phyloP scores from a whole-genome alignment of 2,113 vertebrate species.

The Scolopax mira region DNA sequence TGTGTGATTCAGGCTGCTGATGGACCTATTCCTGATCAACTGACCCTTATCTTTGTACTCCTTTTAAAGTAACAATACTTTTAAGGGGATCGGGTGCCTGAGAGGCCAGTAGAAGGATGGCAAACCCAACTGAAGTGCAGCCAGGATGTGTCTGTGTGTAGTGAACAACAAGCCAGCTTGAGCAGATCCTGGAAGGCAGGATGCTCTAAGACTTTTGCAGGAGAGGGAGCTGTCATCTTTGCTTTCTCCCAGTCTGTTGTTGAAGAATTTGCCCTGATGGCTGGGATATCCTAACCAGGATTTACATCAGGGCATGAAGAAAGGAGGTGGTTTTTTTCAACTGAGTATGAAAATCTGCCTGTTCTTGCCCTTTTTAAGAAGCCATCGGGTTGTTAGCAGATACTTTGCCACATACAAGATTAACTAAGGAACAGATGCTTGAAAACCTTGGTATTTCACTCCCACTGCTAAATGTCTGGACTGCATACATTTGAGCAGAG shows the following conservation, averaged over 20 bases:
- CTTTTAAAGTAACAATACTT: not conserved
- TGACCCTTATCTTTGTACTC: not conserved
- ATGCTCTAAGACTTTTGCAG: not conserved
- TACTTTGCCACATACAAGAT: not conserved
- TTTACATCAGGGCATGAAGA: not conserved
- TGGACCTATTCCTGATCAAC: not conserved
- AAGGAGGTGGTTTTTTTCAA: not conserved
- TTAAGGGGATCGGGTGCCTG: not conserved
- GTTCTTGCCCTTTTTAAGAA: slow-evolving; percentile 8
- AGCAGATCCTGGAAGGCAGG: not conserved
- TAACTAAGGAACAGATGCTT: slow-evolving; percentile 47
- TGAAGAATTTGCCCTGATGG: not conserved
- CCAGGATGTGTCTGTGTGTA: not conserved
- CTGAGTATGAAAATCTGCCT: not conserved
- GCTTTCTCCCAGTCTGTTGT: not conserved
- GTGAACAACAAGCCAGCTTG: not conserved
- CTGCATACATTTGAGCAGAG: slow-evolving; percentile 16
- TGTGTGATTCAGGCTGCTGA: not conserved
- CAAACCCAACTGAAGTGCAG: not conserved
- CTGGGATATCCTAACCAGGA: not conserved
- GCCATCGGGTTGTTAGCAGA: not conserved
- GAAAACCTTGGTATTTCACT: slow-evolving; percentile 41
- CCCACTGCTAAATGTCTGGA: slow-evolving; percentile 10
- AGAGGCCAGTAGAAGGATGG: not conserved
- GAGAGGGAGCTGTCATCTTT: not conserved